Evolutionary conservation across 2,888 invertebrate genomes (phyloP), one percentile per base, ranked within the genome.

Genomic region (Microctonus brassicae): DNA sequence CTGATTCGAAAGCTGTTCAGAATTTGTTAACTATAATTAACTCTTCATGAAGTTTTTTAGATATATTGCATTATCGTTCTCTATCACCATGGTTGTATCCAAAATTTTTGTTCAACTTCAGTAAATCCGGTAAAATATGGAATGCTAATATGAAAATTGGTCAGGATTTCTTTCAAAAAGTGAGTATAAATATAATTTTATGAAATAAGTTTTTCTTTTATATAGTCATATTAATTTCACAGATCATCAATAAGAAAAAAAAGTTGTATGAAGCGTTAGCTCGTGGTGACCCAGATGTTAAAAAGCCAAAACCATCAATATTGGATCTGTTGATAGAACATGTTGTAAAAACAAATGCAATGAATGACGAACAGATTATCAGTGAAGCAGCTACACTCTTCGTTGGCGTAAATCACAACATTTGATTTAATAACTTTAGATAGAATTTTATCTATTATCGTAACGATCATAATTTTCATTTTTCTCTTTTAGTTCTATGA

Each of bases 81-180:
- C 1, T 47, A 11, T 53, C 7, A 11, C 65, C 65, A 22, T 65
- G 65, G 65, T n/a, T 65, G 13, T 17, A 52, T 9, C 65, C 65
- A 20, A 20, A 2, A 1, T 53, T 53, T 11, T 26, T 65, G 4
- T 65, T 65, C 29, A 63, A 63, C 26, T n/a, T 63, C 6, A 63
- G 47, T 22, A 29, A 63, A 29, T 29, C 13, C 13, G 63, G 63
- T 39, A 61, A 26, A 34, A 22, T 9, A 22, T 61, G 22, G 24
- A 39, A 61, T 10, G 4, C 4, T 13, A 39, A 20, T 39, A 20
- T 11, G 13, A 36, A 36, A 1, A 10, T 9, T 1, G 10, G 1
- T 9, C 1, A 36, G 1, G 10, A 36, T 1, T 5, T 36, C 10
- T 10, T 36, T 36, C 10, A 10, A 10, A n/a, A 20, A 33, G 34